Evolutionary conservation across 2,888 invertebrate genomes (phyloP).

Genomic region (Atrina japonica): DNA sequence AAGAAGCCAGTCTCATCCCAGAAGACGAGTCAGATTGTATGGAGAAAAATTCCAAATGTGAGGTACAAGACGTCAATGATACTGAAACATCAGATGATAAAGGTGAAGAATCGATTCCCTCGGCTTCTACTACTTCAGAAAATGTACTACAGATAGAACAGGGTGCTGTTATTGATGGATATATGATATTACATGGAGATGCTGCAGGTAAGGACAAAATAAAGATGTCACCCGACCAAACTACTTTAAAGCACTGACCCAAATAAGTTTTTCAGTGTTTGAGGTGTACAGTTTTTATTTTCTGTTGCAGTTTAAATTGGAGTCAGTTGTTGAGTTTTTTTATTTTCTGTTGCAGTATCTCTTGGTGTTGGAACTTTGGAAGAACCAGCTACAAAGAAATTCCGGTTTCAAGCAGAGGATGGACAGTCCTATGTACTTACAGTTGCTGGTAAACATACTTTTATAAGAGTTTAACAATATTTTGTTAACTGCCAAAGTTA

Average conservation of each 20-base stretch:
- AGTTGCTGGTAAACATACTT: constrained; percentile 70
- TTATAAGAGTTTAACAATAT: too few species aligned
- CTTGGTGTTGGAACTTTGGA: constrained; percentile 37
- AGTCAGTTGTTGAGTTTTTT: background rate
- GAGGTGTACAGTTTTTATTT: background rate
- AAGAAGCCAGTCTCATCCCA: constrained; percentile 2
- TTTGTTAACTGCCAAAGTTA: too few species aligned
- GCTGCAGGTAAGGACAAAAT: constrained; percentile 32
- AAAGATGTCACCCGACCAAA: too few species aligned
- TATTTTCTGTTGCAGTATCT: background rate
- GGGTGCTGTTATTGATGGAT: constrained; percentile 34
- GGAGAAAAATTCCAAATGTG: background rate
- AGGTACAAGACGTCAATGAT: background rate
- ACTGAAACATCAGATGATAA: background rate
- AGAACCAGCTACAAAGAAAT: constrained; percentile 67
- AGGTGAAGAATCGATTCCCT: background rate
- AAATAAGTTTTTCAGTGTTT: background rate
- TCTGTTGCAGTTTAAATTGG: background rate
- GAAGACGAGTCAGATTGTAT: background rate
- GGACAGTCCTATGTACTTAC: constrained; percentile 71
- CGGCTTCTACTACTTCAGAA: constrained; percentile 2
- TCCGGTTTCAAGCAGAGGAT: constrained; percentile 65
- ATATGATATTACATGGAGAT: constrained; percentile 44
- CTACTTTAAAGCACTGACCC: too few species aligned
- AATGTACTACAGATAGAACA: constrained; percentile 24